Conservation (phyloP, 2,888 invertebrate genomes). For the Glyphotaelius pellucidus region DNA sequence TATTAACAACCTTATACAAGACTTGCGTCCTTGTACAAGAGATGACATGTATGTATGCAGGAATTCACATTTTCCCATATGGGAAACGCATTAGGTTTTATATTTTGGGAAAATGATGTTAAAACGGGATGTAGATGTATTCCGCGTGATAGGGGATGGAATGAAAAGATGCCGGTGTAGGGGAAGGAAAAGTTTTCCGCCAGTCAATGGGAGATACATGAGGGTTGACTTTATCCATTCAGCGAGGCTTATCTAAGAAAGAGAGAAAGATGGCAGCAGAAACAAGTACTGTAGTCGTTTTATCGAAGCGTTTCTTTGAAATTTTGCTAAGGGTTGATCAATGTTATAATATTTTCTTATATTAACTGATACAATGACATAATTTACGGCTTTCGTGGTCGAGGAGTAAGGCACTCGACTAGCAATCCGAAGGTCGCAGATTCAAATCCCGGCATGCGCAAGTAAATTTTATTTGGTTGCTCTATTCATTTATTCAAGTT, state of each 20-base stretch:
- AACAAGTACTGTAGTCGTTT: not conserved
- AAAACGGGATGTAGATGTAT: not conserved
- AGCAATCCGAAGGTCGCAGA: too few species aligned
- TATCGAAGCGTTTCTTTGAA: not conserved
- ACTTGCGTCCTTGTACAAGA: not conserved
- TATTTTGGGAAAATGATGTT: constrained; percentile 4
- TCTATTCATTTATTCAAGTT: too few species aligned
- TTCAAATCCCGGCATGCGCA: too few species aligned
- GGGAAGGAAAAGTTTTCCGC: not conserved
- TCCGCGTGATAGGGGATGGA: not conserved
- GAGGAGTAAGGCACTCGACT: too few species aligned
- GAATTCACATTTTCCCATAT: not conserved
- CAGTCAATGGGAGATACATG: not conserved
- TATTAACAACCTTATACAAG: too few species aligned
- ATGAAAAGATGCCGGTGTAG: not conserved
- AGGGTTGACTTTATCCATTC: not conserved
- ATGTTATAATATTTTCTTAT: too few species aligned
- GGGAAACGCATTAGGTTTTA: not conserved
- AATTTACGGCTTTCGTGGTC: too few species aligned
- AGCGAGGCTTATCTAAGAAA: not conserved
- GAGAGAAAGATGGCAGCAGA: not conserved
- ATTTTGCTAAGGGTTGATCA: not conserved
- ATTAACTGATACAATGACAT: not conserved
- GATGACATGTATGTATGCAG: not conserved
- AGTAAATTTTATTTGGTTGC: too few species aligned